Percentiles rank a stretch among this genome's conserved stretches.
phyloP scores from a whole-genome alignment of 1,140 invertebrate genomes.

The Brevipalpus yothersi region DNA sequence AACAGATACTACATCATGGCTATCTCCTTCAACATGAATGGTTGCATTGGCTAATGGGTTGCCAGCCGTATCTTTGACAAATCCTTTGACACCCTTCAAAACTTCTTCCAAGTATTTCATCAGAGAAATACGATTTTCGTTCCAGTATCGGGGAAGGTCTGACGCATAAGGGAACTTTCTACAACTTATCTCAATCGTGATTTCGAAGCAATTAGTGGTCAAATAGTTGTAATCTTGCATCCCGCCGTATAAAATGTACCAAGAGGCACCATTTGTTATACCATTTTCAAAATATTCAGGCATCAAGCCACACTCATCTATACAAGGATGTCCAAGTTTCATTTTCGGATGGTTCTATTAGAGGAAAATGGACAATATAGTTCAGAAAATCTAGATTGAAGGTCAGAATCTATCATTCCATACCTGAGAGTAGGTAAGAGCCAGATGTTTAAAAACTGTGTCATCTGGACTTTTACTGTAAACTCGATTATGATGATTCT shows the following conservation, averaged over 20 bases:
- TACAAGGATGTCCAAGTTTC: conserved; percentile 45
- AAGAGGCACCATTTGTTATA: conserved; percentile 72
- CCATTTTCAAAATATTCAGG: conserved; percentile 48
- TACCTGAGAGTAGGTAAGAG: conserved; percentile 40
- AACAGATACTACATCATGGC: conserved; percentile 40
- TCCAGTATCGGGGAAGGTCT: conserved; percentile 57
- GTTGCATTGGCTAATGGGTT: conserved; percentile 40
- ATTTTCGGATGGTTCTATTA: conserved; percentile 47
- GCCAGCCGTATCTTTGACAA: conserved; percentile 48
- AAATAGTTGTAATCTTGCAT: conserved; percentile 99
- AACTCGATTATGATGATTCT: conserved; percentile 12
- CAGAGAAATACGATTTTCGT: conserved; percentile 60
- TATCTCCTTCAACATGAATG: conserved; percentile 41
- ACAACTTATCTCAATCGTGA: conserved; percentile 76
- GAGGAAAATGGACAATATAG: conserved; percentile 10
- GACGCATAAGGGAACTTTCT: conserved; percentile 54
- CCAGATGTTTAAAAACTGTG: conserved; percentile 49
- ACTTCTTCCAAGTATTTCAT: conserved; percentile 68
- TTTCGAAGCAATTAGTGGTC: conserved; percentile 67
- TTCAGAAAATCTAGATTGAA: neutral
- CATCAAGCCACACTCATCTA: conserved; percentile 13
- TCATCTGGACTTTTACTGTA: conserved; percentile 49
- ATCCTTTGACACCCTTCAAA: conserved; percentile 61
- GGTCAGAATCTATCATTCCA: conserved; percentile 24
- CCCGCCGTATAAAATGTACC: conserved; percentile 48